Conservation (phyloP, 2,888 invertebrate genomes). For the Ligdia adustata region DNA sequence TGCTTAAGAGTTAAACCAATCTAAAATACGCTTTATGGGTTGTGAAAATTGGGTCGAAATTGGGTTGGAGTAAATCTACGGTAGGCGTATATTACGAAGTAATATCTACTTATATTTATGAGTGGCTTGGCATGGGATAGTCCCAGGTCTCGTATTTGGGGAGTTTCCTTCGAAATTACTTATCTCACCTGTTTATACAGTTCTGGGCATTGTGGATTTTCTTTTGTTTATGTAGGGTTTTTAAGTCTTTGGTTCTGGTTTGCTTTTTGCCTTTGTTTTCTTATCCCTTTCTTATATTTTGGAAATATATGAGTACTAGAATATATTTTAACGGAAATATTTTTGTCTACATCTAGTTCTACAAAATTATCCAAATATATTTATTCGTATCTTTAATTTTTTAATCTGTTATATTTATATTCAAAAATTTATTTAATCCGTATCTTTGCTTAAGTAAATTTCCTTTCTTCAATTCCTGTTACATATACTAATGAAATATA, state of each 20-base stretch:
- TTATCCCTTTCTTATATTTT: too few relatives aligned
- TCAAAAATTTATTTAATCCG: too few relatives aligned
- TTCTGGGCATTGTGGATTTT: constrained; percentile 36
- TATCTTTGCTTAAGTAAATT: too few relatives aligned
- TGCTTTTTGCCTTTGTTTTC: too few relatives aligned
- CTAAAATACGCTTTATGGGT: constrained; percentile 7
- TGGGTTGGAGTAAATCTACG: constrained; percentile 1
- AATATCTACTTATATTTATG: constrained; percentile 55
- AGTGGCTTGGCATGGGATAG: constrained; percentile 46
- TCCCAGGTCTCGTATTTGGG: constrained; percentile 58
- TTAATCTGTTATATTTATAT: too few relatives aligned
- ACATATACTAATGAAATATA: too few relatives aligned
- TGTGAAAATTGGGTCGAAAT: not conserved
- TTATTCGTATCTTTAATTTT: too few relatives aligned
- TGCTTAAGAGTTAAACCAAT: not conserved
- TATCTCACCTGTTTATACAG: constrained; percentile 50
- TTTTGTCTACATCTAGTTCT: too few relatives aligned
- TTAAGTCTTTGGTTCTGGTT: constrained; percentile 9
- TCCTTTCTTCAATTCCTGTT: too few relatives aligned
- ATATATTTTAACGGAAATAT: too few relatives aligned
- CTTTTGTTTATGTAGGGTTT: constrained; percentile 32
- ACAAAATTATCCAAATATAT: too few relatives aligned
- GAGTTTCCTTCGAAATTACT: constrained; percentile 57
- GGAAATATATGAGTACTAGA: too few relatives aligned
- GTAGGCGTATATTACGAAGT: constrained; percentile 19